Evolutionary conservation across 2,797 vertebrate genomes (phyloP).

Genomic region (Delichon dasypus): DNA sequence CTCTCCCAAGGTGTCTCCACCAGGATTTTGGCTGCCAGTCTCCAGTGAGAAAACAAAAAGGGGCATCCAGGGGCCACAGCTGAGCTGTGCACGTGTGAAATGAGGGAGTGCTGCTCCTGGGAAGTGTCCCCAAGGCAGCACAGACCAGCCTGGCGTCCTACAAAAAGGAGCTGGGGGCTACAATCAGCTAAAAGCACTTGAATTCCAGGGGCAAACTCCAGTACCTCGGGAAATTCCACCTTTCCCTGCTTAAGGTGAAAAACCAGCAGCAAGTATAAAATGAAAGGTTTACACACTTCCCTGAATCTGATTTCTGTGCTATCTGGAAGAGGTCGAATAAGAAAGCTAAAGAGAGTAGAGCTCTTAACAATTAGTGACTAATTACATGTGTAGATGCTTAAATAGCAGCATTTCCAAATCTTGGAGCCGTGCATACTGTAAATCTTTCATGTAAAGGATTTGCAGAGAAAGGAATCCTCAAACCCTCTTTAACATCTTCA

Average conservation of each 20-base stretch:
- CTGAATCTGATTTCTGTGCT: neutral
- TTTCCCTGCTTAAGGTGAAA: neutral
- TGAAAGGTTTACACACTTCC: neutral
- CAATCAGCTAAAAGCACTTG: neutral
- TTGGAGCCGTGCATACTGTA: neutral
- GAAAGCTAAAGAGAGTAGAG: neutral
- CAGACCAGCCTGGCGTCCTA: neutral
- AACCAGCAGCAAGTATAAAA: neutral
- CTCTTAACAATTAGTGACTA: neutral
- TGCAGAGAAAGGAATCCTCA: constrained; percentile 31
- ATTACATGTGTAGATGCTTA: neutral
- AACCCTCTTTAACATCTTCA: neutral
- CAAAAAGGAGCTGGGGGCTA: neutral
- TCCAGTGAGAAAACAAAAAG: accelerated
- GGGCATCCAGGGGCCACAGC: too few relatives aligned
- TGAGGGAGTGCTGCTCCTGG: neutral
- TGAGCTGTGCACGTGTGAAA: accelerated
- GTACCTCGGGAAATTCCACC: neutral
- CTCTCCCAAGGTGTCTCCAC: neutral
- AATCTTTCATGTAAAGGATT: neutral
- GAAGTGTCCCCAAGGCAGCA: neutral
- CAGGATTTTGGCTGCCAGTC: neutral
- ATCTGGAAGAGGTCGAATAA: neutral
- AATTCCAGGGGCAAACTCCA: neutral
- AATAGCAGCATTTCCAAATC: neutral